Base-by-base conservation (phyloP, 37 sponge, comb jelly and placozoan genomes). In the Trichoplax adhaerens region DNA sequence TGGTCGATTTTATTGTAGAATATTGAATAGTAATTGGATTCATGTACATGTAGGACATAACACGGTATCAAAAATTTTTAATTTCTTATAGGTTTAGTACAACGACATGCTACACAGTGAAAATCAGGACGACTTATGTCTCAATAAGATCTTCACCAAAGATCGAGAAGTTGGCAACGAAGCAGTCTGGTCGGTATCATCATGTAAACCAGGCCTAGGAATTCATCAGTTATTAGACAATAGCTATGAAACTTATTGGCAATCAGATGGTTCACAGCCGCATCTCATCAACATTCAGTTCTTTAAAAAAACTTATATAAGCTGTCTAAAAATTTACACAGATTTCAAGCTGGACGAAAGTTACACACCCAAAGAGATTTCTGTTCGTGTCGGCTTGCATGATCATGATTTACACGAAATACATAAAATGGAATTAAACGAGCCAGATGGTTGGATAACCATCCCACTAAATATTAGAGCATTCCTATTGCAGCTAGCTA, bases 201-300 rank as follows among this genome's bases (percentile, higher is more conserved):
- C 99, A 55, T 91, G 99, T 74, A 96, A 96, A 64, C 79, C 85
- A n/a, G 99, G 99, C 0, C 86, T 76, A 68, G 99, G 99, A 2
- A 85, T 96, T 5, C 48, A 82, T 12, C 81, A 96, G 51, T 72
- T 96, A 53, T 61, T 89, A 73, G 99, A 96, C 70, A 69, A 71
- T 63, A 74, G 79, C 10, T 65, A 60, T 1, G 92, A 88, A 56
- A 91, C 93, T 1, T 91, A 91, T 78, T 96, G 99, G 99, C 99
- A 96, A 83, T 91, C 93, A 5, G 99, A 96, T 72, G 99, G 99
- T 1, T 58, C 72, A 1, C 99, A 96, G 58, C 99, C 99, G 3
- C 99, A 96, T 59, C 62, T 81, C 64, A 84, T 96, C 47, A 83
- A 83, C 58, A 84, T 96, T 6, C 83, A 91, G 64, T 96, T 91